phyloP scores from a whole-genome alignment of 2,797 vertebrate species.

The Chanos chanos region DNA sequence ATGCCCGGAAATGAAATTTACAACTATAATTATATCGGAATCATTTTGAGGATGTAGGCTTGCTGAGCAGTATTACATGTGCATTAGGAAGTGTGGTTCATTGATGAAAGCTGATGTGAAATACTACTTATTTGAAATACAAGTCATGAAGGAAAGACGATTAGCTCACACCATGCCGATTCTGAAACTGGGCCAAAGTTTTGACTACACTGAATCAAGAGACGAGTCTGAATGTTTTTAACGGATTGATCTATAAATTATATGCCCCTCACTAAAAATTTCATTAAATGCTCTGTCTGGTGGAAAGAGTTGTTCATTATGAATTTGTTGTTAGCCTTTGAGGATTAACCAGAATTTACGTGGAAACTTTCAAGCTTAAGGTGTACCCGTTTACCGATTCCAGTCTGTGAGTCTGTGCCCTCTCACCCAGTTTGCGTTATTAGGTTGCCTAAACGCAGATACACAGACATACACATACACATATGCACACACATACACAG shows the following conservation, averaged over 20 bases:
- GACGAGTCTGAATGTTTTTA: conserved; percentile 37
- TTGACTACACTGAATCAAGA: conserved; percentile 25
- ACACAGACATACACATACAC: background rate
- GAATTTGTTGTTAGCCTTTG: too few species aligned
- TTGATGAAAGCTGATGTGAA: too few species aligned
- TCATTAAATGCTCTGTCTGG: conserved; percentile 27
- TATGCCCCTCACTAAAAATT: conserved; percentile 49
- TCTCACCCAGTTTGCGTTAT: too few species aligned
- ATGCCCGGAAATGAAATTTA: too few species aligned
- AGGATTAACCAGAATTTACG: too few species aligned
- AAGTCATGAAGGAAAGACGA: too few species aligned
- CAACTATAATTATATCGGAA: background rate
- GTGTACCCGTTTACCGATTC: too few species aligned
- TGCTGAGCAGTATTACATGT: too few species aligned
- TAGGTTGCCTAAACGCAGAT: background rate
- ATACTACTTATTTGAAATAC: background rate
- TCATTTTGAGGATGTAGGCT: too few species aligned
- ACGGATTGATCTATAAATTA: conserved; percentile 44
- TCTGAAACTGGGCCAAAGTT: conserved; percentile 14
- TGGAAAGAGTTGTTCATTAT: conserved; percentile 27
- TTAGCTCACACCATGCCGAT: conserved; percentile 3
- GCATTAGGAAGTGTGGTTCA: too few species aligned
- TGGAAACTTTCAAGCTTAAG: too few species aligned
- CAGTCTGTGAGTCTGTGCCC: too few species aligned
- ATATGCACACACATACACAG: background rate